A percentile compares a stretch with the other conserved stretches of the same genome.
These are phyloP conservation scores for Graptemys geographica DNA, from an alignment of 2,797 vertebrate genomes.

Conservation along the genomic window DNA sequence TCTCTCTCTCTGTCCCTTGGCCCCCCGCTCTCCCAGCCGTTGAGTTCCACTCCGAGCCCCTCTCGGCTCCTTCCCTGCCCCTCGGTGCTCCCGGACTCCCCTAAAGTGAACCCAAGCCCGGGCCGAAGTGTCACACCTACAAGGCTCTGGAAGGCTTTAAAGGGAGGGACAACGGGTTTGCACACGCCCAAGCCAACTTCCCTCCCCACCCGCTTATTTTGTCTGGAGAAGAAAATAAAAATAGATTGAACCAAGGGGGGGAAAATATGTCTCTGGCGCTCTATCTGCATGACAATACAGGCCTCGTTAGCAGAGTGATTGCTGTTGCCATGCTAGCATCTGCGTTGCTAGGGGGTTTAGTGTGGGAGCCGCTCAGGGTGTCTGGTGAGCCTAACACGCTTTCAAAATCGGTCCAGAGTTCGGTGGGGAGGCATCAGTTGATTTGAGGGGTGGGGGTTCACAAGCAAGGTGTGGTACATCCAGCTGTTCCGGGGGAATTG, in stretches of 20 bases:
- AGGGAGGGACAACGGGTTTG: background rate
- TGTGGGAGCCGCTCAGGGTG: background rate
- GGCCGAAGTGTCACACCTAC: background rate
- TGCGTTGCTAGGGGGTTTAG: slow-evolving; percentile 40
- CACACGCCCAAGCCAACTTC: background rate
- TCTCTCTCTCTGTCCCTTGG: background rate
- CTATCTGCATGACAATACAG: background rate
- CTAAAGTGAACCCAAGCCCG: too few species aligned
- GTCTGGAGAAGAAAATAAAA: background rate
- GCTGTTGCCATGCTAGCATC: slow-evolving; percentile 1
- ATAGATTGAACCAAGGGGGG: background rate
- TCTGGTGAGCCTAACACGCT: background rate
- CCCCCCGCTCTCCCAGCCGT: background rate
- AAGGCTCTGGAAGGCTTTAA: too few species aligned
- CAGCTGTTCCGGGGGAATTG: background rate
- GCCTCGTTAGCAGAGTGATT: background rate
- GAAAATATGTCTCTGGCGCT: background rate
- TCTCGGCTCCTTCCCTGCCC: background rate
- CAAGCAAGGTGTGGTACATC: too few species aligned
- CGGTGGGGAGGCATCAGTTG: background rate
- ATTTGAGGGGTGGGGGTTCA: background rate
- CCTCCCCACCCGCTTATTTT: background rate
- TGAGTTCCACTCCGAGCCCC: background rate
- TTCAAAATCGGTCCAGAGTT: background rate
- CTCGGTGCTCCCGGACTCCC: background rate